Percentiles rank a stretch among this genome's conserved stretches.
phyloP scores from a whole-genome alignment of 2,797 vertebrate genomes.

The Scolopax rusticola region DNA sequence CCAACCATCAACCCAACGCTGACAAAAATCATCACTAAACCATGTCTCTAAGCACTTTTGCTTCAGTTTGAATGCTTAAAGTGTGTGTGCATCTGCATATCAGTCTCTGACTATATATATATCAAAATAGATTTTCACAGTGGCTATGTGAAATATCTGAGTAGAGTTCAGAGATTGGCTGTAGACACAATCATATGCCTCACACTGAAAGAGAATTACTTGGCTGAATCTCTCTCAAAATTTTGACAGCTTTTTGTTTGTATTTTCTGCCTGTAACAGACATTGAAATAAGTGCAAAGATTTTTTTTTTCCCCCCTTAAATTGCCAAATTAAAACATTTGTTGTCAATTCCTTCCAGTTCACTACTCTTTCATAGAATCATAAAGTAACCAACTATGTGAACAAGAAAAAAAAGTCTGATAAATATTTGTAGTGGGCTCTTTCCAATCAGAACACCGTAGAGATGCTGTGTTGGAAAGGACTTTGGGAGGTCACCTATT shows the following conservation, averaged over 20 bases:
- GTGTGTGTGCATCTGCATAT: background rate
- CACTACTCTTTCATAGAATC: background rate
- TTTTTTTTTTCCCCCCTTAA: background rate
- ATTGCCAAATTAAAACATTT: conserved; percentile 42
- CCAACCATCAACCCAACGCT: no score
- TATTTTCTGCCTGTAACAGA: conserved; percentile 21
- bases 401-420: background rate
- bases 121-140: background rate
- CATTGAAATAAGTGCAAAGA: background rate
- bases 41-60: background rate
- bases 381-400: conserved; percentile 5
- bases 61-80: background rate
- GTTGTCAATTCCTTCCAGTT: conserved; percentile 26
- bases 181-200: background rate
- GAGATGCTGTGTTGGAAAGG: background rate
- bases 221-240: conserved; percentile 9
- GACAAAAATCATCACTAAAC: no score
- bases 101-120: background rate
- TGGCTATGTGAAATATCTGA: background rate
- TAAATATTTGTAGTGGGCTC: background rate
- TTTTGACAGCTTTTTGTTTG: background rate
- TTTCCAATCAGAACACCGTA: background rate
- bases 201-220: background rate
- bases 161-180: background rate
- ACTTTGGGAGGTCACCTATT: background rate